Evolutionary conservation across 2,888 invertebrate genomes (phyloP).

Genomic region (Brachycybe producta): DNA sequence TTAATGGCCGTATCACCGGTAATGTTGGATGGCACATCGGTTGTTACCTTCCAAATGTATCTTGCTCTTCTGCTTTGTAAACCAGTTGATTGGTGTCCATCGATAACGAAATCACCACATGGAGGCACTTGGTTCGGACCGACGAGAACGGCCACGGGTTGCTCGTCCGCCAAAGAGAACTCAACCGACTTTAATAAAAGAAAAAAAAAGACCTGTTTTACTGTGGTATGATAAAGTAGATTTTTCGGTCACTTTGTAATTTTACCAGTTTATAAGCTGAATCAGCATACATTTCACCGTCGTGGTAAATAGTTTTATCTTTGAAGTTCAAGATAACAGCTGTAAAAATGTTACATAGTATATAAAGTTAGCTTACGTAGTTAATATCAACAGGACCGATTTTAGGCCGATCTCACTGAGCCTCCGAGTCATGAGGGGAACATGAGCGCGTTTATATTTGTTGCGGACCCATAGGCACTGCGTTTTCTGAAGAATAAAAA

Average conservation of each 20-base stretch:
- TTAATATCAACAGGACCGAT: too few relatives aligned
- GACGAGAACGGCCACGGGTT: slow-evolving; percentile 3
- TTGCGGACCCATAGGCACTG: too few relatives aligned
- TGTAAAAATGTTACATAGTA: not conserved
- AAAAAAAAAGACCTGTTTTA: not conserved
- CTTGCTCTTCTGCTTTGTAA: not conserved
- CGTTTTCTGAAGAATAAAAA: too few relatives aligned
- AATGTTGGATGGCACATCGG: too few relatives aligned
- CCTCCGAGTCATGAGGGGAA: too few relatives aligned
- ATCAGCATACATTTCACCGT: slow-evolving; percentile 1
- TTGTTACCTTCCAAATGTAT: slow-evolving; percentile 2
- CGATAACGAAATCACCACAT: slow-evolving; percentile 2
- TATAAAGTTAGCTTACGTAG: too few relatives aligned
- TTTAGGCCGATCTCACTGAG: too few relatives aligned
- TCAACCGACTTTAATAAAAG: not conserved
- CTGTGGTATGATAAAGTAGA: not conserved
- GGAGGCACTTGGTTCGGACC: slow-evolving; percentile 3
- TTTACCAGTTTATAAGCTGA: not conserved
- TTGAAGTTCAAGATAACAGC: not conserved
- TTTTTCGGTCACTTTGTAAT: too few relatives aligned
- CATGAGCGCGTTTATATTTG: too few relatives aligned
- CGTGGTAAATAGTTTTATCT: not conserved
- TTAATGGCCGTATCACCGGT: too few relatives aligned
- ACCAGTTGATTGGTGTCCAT: slow-evolving; percentile 8
- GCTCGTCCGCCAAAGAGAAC: not conserved